phyloP scores from a whole-genome alignment of 1,140 invertebrate species.

The Liolophura sinensis region DNA sequence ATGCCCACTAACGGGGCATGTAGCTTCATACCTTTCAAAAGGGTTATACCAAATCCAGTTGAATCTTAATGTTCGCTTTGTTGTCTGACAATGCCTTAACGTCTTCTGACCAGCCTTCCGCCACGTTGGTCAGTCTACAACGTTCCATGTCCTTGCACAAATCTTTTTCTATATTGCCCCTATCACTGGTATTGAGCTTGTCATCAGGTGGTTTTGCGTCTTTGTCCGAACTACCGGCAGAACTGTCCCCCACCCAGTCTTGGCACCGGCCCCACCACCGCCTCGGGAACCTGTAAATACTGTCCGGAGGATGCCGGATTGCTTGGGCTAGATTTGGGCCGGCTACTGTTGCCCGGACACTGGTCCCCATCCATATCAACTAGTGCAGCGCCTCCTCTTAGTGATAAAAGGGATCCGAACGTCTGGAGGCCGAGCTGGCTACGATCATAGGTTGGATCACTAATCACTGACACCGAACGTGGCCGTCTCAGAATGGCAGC shows the following conservation, averaged over 20 bases:
- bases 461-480: neutral
- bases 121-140: neutral
- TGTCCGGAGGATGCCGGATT: too few relatives aligned
- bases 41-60: conserved; percentile 72
- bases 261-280: too few relatives aligned
- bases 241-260: neutral
- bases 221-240: neutral
- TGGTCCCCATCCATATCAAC: too few relatives aligned
- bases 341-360: too few relatives aligned
- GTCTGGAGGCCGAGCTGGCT: neutral
- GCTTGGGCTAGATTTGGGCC: too few relatives aligned
- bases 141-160: neutral
- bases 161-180: neutral
- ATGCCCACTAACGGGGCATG: too few relatives aligned
- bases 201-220: neutral
- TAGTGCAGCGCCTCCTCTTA: too few relatives aligned
- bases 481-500: neutral
- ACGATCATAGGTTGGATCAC: conserved; percentile 1
- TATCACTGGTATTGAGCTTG: neutral
- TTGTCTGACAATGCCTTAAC: conserved; percentile 1
- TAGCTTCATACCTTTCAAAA: too few relatives aligned
- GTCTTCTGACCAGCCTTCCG: neutral
- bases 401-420: neutral
- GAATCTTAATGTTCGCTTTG: conserved; percentile 19
- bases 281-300: too few relatives aligned